phyloP scores from a whole-genome alignment of 1,140 invertebrate species.

The Dreissena polymorpha region DNA sequence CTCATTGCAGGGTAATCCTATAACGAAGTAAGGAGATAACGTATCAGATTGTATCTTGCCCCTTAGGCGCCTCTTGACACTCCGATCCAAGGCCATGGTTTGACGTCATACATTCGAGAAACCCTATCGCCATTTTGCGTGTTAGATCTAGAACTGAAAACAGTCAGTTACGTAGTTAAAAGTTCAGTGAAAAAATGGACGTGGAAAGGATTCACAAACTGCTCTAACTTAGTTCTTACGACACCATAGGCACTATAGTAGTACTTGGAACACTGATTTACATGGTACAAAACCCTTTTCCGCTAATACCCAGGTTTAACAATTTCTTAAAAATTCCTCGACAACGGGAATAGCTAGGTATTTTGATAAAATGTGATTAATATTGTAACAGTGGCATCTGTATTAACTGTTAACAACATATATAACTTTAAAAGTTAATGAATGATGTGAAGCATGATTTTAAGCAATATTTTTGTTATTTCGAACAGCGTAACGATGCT shows the following conservation, averaged over 20 bases:
- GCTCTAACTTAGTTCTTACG: constrained; percentile 30
- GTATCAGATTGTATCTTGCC: background rate
- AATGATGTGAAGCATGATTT: too few relatives aligned
- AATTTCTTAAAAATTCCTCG: background rate
- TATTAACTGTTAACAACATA: too few relatives aligned
- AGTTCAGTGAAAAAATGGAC: constrained; percentile 42
- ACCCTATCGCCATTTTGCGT: constrained; percentile 49
- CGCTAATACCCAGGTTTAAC: constrained; percentile 42
- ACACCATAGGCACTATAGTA: constrained; percentile 32
- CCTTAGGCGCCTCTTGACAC: background rate
- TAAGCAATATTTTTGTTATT: too few relatives aligned
- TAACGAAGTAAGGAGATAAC: too few relatives aligned
- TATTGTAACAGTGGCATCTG: too few relatives aligned
- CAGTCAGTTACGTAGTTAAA: constrained; percentile 26
- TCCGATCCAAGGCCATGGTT: constrained; percentile 16
- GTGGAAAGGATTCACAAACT: constrained; percentile 54
- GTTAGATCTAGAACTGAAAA: constrained; percentile 37
- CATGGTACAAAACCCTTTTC: constrained; percentile 50
- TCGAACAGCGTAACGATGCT: too few relatives aligned
- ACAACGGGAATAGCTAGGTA: background rate
- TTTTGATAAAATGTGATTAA: too few relatives aligned
- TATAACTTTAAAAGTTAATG: too few relatives aligned
- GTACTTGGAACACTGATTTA: constrained; percentile 37
- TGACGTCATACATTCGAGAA: constrained; percentile 21
- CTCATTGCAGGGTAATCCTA: too few relatives aligned